Base-by-base conservation (phyloP, 53 echinoderm and acorn worm species). In the Paracentrotus lividus region DNA sequence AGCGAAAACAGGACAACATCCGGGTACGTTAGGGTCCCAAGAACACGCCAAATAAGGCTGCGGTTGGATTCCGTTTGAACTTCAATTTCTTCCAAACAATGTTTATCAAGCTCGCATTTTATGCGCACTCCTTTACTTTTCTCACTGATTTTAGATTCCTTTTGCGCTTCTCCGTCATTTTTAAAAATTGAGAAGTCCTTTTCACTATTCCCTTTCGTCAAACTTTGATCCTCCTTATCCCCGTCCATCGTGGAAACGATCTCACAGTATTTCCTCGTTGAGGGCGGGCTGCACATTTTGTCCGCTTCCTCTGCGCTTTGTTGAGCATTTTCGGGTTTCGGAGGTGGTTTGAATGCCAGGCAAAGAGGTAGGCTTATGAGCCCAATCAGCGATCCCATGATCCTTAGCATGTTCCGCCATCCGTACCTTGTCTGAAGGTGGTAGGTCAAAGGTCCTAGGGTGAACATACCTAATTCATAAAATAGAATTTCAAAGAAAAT, bases 381-480 rank as follows among this genome's bases (percentile, higher is more conserved):
- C 38, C 95, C 88, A n/a, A 97, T 77, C 42, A 97, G 32, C 42
- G 85, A 72, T n/a, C 95, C 95, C 65, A 97, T 94, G 21, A 95
- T 91, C 9, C 97, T 94, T 24, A 97, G 93, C 95, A 95, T 95
- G 88, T 93, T 94, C 42, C 97, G 77, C 95, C 95, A 95, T 15
- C 97, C 97, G 59, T 67, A 93, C 31, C 72, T 47, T 12, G 68
- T 90, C 49, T 45, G 43, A 12, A 90, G 90, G 75, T 52, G 29
- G 72, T 51, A 69, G 49, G 27, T 51, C 26, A 90, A 72, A 29
- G 90, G 90, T 67, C 90, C 90, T 31, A 90, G 31, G 36, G 90
- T 51, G 51, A 90, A 90, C 52, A 72, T 69, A 69, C 90, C 90
- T 90, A 67, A 14, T 51, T 21, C 26, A 33, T 10, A 66, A 1